Percentiles rank a stretch among this genome's conserved stretches.
Conservation (phyloP, 2,888 invertebrate species). For the Chorisops tibialis region DNA sequence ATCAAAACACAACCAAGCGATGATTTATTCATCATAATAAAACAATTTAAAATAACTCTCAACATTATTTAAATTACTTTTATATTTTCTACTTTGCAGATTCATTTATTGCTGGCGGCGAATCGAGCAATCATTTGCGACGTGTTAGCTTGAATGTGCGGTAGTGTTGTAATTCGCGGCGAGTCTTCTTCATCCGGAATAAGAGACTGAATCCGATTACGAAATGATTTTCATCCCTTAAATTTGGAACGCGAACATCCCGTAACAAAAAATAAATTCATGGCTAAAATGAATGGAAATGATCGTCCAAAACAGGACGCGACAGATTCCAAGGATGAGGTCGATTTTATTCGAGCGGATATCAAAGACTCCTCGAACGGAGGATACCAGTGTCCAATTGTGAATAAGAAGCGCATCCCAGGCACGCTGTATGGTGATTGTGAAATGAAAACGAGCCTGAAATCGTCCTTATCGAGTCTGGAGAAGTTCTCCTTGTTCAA, state of each 20-base stretch:
- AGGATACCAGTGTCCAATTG: conserved; percentile 11
- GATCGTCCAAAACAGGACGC: background rate
- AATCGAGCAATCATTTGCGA: conserved; percentile 13
- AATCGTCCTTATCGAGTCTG: conserved; percentile 33
- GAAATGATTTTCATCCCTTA: no score
- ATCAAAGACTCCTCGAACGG: background rate
- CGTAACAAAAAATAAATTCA: no score
- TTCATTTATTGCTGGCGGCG: background rate
- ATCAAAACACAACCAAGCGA: background rate
- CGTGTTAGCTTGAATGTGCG: conserved; percentile 9
- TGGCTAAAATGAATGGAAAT: no score
- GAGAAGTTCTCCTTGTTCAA: conserved; percentile 34
- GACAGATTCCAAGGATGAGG: conserved; percentile 45
- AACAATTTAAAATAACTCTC: conserved; percentile 7
- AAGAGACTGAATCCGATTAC: no score
- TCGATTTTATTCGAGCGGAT: conserved; percentile 42
- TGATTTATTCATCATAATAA: conserved; percentile 11
- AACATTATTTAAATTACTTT: conserved; percentile 11
- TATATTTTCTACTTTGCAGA: conserved; percentile 13
- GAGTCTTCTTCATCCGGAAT: no score
- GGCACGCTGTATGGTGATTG: conserved; percentile 34
- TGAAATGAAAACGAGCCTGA: conserved; percentile 34
- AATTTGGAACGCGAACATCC: no score
- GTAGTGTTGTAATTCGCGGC: conserved; percentile 3
- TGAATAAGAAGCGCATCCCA: conserved; percentile 22